Conservation (phyloP, 2,888 invertebrate species). For the Chesias legatella region DNA sequence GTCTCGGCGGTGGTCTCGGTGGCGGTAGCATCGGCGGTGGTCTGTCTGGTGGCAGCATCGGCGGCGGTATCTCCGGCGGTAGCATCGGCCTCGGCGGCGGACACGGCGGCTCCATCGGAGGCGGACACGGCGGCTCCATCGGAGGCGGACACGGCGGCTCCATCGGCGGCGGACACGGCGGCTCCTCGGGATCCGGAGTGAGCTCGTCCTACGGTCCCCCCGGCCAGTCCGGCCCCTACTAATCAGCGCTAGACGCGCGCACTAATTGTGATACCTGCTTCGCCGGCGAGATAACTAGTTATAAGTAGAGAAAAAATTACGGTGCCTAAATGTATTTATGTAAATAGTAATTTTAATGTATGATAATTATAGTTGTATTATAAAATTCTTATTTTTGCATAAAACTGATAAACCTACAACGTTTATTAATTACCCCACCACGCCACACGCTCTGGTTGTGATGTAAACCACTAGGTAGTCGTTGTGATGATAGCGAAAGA, state of each 20-base stretch:
- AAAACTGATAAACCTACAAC: slow-evolving; percentile 61
- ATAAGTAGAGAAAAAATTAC: slow-evolving; percentile 80
- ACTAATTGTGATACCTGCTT: slow-evolving; percentile 74
- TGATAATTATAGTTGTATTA: slow-evolving; percentile 75
- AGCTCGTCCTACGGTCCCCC: slow-evolving; percentile 84
- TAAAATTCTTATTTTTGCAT: slow-evolving; percentile 75
- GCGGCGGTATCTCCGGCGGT: slow-evolving; percentile 38
- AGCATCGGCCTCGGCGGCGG: slow-evolving; percentile 33
- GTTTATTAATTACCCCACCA: slow-evolving; percentile 27
- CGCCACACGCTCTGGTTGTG: slow-evolving; percentile 10
- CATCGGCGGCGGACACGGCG: slow-evolving; percentile 43
- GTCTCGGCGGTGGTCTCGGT: slow-evolving; percentile 37
- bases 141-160: slow-evolving; percentile 42
- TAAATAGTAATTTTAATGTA: slow-evolving; percentile 80
- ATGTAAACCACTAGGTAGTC: not conserved
- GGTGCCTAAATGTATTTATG: slow-evolving; percentile 82
- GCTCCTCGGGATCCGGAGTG: slow-evolving; percentile 50
- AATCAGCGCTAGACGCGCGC: slow-evolving; percentile 54
- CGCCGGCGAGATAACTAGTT: slow-evolving; percentile 73
- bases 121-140: slow-evolving; percentile 49
- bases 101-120: slow-evolving; percentile 37
- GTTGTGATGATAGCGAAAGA: not conserved
- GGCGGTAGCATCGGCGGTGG: slow-evolving; percentile 38
- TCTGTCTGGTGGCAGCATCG: slow-evolving; percentile 28
- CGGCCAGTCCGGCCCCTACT: slow-evolving; percentile 85